A percentile compares a stretch with the other conserved stretches of the same genome.
These are phyloP conservation scores for Cenopis cana DNA, from an alignment of 2,888 invertebrate species.

Conservation along the genomic window DNA sequence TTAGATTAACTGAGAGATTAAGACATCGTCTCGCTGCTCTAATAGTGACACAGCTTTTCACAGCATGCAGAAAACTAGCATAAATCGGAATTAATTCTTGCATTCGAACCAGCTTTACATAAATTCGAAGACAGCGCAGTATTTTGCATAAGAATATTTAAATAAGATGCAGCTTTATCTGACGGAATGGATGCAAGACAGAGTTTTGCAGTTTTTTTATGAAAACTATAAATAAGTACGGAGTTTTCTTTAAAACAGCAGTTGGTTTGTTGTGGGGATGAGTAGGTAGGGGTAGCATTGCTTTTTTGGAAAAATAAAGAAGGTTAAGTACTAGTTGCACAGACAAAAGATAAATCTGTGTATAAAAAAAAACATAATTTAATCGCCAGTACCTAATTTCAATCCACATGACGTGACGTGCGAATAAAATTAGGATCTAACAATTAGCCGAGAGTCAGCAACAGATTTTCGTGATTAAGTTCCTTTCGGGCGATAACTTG, in stretches of 20 bases:
- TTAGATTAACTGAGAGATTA: neutral
- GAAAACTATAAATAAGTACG: slow-evolving; percentile 2
- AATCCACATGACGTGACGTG: no score
- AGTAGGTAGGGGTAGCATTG: neutral
- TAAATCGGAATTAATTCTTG: slow-evolving; percentile 30
- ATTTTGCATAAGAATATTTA: slow-evolving; percentile 42
- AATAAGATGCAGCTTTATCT: slow-evolving; percentile 41
- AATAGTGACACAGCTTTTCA: neutral
- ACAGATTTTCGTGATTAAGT: neutral
- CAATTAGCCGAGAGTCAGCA: neutral
- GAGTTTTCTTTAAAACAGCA: slow-evolving; percentile 8
- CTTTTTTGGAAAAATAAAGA: no score
- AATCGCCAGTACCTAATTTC: no score
- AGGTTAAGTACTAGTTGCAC: no score
- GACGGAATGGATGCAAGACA: slow-evolving; percentile 32
- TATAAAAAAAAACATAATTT: no score
- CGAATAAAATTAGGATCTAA: no score
- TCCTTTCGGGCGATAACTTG: neutral
- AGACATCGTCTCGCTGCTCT: neutral
- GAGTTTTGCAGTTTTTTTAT: slow-evolving; percentile 10
- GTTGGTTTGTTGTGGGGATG: neutral
- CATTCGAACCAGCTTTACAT: slow-evolving; percentile 35
- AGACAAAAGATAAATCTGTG: no score
- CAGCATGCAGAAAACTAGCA: slow-evolving; percentile 23
- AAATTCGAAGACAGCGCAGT: slow-evolving; percentile 17